These are phyloP conservation scores for Bubo scandiacus DNA, from an alignment of 2,113 vertebrate species.

Conservation along the genomic window DNA sequence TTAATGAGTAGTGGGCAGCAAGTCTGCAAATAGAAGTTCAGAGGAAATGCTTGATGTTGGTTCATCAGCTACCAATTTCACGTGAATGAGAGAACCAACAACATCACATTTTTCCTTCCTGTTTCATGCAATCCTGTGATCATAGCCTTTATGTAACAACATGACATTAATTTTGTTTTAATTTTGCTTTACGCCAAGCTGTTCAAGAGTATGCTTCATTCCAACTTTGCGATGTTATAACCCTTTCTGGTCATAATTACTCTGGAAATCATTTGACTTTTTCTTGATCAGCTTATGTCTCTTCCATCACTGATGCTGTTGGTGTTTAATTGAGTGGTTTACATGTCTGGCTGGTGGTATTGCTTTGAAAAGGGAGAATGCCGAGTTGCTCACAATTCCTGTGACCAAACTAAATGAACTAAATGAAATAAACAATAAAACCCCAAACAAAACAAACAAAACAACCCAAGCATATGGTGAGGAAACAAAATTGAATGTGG, in stretches of 20 bases:
- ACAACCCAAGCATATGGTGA: background rate
- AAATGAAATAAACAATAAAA: background rate
- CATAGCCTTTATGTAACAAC: fast-evolving
- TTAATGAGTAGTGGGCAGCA: background rate
- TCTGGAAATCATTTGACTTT: background rate
- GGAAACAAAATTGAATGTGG: background rate
- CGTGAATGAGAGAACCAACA: fast-evolving
- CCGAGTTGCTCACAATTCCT: background rate
- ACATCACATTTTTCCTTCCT: fast-evolving
- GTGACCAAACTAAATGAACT: background rate
- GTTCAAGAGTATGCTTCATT: fast-evolving
- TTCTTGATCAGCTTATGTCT: background rate
- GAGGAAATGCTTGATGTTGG: background rate
- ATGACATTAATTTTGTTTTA: background rate
- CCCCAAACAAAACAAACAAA: background rate
- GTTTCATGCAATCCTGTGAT: background rate
- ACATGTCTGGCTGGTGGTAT: background rate
- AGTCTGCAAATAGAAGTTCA: background rate
- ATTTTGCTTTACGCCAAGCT: background rate
- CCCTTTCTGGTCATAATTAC: background rate
- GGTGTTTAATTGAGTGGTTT: background rate
- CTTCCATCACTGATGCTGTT: background rate
- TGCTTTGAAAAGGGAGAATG: background rate
- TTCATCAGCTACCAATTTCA: background rate
- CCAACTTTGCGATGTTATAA: background rate